Evolutionary conservation across 1,140 invertebrate genomes (phyloP).

Genomic region (Manduca sexta): DNA sequence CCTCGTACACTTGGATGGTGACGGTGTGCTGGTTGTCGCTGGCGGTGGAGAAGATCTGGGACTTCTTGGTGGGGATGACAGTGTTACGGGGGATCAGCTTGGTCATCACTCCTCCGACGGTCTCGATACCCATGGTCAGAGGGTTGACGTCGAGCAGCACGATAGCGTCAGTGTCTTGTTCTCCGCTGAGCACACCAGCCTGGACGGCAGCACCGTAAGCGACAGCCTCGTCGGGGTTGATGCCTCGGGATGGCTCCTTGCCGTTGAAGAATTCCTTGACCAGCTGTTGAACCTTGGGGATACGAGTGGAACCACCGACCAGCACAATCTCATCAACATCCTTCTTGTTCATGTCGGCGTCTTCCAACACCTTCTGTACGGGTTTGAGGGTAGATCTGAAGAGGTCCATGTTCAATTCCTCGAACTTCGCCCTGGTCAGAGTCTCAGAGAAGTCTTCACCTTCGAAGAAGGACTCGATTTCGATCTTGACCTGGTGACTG

Average conservation of each 20-base stretch:
- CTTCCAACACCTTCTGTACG: not conserved
- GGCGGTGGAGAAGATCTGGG: slow-evolving; percentile 77
- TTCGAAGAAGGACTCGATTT: not conserved
- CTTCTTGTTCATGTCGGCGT: not conserved
- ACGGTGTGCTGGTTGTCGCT: slow-evolving; percentile 58
- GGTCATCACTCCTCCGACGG: slow-evolving; percentile 76
- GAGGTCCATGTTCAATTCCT: not conserved
- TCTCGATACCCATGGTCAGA: slow-evolving; percentile 88
- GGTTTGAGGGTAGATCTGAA: not conserved
- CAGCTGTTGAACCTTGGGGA: slow-evolving; percentile 71
- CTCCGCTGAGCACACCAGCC: slow-evolving; percentile 89
- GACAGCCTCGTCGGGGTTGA: slow-evolving; percentile 98
- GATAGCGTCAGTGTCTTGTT: slow-evolving; percentile 88
- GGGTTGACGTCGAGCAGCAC: slow-evolving; percentile 98
- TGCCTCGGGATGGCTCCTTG: slow-evolving; percentile 97
- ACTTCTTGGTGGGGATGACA: slow-evolving; percentile 77
- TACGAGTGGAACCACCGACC: not conserved
- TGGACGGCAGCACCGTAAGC: slow-evolving; percentile 99
- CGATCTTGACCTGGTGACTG: not conserved
- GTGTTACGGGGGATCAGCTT: slow-evolving; percentile 77
- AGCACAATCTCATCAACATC: not conserved
- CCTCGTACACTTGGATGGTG: too few relatives aligned
- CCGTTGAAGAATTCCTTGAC: slow-evolving; percentile 99
- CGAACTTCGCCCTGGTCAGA: not conserved
- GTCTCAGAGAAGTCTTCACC: not conserved